Evolutionary conservation across 1,140 invertebrate genomes (phyloP).

Genomic region (Harpegnathos saltator): DNA sequence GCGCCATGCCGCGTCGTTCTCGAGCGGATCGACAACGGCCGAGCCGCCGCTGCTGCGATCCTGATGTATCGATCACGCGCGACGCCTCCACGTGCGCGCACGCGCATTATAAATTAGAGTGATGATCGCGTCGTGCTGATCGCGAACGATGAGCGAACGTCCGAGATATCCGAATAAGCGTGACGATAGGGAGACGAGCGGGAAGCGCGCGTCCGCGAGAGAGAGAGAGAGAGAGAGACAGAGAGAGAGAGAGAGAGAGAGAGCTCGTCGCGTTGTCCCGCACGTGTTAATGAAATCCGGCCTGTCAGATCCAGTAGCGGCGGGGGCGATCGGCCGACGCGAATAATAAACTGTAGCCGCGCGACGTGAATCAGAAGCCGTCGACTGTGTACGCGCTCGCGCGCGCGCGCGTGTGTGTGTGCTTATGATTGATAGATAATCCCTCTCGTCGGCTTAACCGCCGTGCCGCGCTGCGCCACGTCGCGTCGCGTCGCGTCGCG

Average conservation of each 20-base stretch:
- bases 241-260: too few species aligned
- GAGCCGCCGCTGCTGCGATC: not conserved
- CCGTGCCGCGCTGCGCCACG: conserved; percentile 23
- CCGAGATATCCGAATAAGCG: not conserved
- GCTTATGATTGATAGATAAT: conserved; percentile 75
- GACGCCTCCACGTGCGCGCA: conserved; percentile 11
- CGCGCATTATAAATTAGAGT: conserved; percentile 50
- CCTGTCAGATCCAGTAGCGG: conserved; percentile 62
- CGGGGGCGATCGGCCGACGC: conserved; percentile 6
- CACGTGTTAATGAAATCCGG: conserved; percentile 69
- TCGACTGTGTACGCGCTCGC: conserved; percentile 19
- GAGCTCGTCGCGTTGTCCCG: conserved; percentile 28
- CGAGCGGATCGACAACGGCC: not conserved
- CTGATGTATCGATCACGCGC: conserved; percentile 40
- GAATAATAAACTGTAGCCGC: conserved; percentile 67
- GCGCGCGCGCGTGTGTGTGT: conserved; percentile 30
- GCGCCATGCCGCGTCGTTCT: not conserved
- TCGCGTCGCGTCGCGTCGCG: too few species aligned
- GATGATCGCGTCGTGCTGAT: not conserved
- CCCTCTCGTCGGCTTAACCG: conserved; percentile 30
- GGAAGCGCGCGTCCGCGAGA: not conserved
- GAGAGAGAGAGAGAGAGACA: too few species aligned
- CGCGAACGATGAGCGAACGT: conserved; percentile 6
- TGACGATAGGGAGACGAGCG: not conserved
- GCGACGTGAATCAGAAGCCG: conserved; percentile 31